A percentile compares a stretch with the other conserved stretches of the same genome.
Evolutionary conservation across 1,140 invertebrate genomes (phyloP).

Genomic region (Oncopeltus fasciatus): DNA sequence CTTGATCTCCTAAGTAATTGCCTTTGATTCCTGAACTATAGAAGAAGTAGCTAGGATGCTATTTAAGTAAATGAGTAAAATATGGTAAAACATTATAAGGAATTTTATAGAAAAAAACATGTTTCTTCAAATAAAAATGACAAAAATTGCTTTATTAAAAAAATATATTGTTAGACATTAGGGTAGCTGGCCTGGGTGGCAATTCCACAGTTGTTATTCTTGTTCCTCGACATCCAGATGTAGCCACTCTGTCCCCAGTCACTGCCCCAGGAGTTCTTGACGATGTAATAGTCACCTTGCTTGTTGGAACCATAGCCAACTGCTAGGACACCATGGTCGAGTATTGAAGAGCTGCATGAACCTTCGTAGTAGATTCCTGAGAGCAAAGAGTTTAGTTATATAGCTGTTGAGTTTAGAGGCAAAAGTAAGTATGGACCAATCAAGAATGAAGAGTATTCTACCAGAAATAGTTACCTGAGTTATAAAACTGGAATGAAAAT

Average conservation of each 20-base stretch:
- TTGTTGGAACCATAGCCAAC: conserved; percentile 63
- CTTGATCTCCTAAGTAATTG: too few relatives aligned
- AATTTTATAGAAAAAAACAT: too few relatives aligned
- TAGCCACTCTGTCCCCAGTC: conserved; percentile 76
- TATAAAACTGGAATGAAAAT: conserved; percentile 61
- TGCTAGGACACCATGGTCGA: conserved; percentile 79
- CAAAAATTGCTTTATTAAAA: too few relatives aligned
- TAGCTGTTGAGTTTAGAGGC: neutral
- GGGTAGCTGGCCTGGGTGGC: conserved; percentile 69
- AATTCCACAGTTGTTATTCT: conserved; percentile 78
- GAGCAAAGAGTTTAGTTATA: neutral
- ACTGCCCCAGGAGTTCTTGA: conserved; percentile 73
- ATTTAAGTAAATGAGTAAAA: too few relatives aligned
- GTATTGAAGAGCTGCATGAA: conserved; percentile 45
- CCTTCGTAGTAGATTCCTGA: conserved; percentile 49
- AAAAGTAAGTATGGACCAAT: neutral
- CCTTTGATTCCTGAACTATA: too few relatives aligned
- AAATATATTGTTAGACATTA: conserved; percentile 64
- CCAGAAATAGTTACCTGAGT: conserved; percentile 34
- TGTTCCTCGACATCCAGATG: conserved; percentile 79
- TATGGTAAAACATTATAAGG: too few relatives aligned
- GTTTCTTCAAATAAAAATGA: too few relatives aligned
- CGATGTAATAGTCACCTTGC: conserved; percentile 57
- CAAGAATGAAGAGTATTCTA: neutral
- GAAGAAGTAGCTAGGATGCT: too few relatives aligned